A percentile compares a stretch with the other conserved stretches of the same genome.
Evolutionary conservation across 2,888 invertebrate genomes (phyloP).

Genomic region (Coremacera marginata): DNA sequence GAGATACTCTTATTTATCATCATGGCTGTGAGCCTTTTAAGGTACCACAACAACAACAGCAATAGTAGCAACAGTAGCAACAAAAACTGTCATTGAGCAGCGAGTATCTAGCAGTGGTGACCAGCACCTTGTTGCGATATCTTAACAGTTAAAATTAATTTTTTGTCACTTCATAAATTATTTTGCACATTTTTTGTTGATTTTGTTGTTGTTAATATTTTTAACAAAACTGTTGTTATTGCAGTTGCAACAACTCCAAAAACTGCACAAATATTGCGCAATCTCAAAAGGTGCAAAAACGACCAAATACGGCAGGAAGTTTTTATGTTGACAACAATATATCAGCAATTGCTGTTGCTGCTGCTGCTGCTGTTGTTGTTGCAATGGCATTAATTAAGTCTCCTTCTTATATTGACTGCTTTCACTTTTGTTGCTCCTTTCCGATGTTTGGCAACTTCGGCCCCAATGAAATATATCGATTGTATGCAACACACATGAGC

Average conservation of each 20-base stretch:
- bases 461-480: slow-evolving; percentile 44
- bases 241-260: background rate
- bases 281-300: background rate
- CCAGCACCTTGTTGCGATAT: slow-evolving; percentile 52
- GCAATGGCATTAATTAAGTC: background rate
- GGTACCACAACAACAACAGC: slow-evolving; percentile 43
- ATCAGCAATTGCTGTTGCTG: background rate
- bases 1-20: slow-evolving; percentile 4
- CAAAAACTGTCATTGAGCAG: slow-evolving; percentile 14
- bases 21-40: slow-evolving; percentile 52
- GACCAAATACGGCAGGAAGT: background rate
- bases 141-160: slow-evolving; percentile 67
- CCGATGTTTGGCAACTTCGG: slow-evolving; percentile 36
- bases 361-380: slow-evolving; percentile 6
- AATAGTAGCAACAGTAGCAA: background rate
- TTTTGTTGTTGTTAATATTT: background rate
- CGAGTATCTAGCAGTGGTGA: background rate
- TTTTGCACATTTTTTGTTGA: slow-evolving; percentile 23
- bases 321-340: background rate
- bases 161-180: slow-evolving; percentile 68
- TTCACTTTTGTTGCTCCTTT: slow-evolving; percentile 20
- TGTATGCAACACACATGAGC: background rate
- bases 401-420: background rate
- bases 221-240: slow-evolving; percentile 1
- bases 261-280: background rate